A percentile compares a stretch with the other conserved stretches of the same genome.
Conservation (phyloP, 2,113 vertebrate genomes). For the Hydropotes inermis region DNA sequence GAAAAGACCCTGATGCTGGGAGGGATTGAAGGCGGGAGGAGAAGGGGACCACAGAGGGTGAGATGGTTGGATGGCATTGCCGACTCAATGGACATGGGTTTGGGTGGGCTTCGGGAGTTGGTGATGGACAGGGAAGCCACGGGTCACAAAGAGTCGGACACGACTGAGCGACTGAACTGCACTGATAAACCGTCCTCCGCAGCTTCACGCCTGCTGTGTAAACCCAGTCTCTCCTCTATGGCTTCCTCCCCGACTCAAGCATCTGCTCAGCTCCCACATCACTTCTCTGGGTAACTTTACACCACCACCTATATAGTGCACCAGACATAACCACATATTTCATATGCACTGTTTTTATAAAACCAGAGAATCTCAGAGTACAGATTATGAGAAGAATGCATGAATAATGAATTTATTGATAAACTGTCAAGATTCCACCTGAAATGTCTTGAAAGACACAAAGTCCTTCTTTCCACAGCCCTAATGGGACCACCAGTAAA, state of each 20-base stretch:
- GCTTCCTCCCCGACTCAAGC: not conserved
- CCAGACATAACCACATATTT: not conserved
- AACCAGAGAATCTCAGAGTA: not conserved
- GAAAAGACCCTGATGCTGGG: not conserved
- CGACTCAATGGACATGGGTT: not conserved
- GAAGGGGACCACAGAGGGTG: not conserved
- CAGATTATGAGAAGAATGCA: not conserved
- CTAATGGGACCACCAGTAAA: not conserved
- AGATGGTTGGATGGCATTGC: not conserved
- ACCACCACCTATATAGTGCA: not conserved
- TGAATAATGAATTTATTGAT: not conserved
- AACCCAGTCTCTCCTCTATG: not conserved
- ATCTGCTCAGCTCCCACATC: not conserved
- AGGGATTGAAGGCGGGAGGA: not conserved
- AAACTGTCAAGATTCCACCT: not conserved
- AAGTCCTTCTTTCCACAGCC: not conserved
- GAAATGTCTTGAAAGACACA: constrained; percentile 18
- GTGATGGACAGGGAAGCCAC: not conserved
- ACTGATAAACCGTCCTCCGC: not conserved
- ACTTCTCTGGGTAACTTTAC: not conserved
- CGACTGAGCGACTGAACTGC: not conserved
- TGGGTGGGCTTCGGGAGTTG: not conserved
- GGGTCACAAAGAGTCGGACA: not conserved
- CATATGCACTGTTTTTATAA: not conserved
- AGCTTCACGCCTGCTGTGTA: not conserved